Evolutionary conservation across 2,888 invertebrate genomes (phyloP).

Genomic region (Halictus ligatus): DNA sequence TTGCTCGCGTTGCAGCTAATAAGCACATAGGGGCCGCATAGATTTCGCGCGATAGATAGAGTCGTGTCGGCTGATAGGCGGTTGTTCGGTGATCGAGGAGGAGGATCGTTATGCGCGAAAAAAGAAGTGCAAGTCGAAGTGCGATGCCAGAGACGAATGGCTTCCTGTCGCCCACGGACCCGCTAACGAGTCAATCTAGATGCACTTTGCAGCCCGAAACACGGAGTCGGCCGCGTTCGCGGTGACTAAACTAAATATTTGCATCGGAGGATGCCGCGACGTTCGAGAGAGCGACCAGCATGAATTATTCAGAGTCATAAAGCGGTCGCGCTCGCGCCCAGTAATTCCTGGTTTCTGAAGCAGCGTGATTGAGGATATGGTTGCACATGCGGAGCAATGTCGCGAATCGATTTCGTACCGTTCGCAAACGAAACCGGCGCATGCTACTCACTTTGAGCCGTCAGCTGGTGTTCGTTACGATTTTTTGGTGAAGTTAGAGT

Average conservation of each 20-base stretch:
- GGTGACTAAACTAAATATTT: constrained; percentile 60
- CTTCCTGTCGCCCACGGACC: constrained; percentile 40
- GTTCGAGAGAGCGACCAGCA: constrained; percentile 45
- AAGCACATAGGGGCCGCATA: neutral
- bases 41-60: neutral
- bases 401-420: constrained; percentile 41
- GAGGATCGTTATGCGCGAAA: neutral
- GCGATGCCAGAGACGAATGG: constrained; percentile 35
- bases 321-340: constrained; percentile 48
- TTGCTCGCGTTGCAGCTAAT: constrained; percentile 4
- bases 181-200: constrained; percentile 58
- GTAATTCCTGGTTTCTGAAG: constrained; percentile 61
- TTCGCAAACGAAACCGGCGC: constrained; percentile 6
- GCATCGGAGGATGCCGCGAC: constrained; percentile 35
- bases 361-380: constrained; percentile 46
- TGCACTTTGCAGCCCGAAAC: constrained; percentile 43
- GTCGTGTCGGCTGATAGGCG: constrained; percentile 8
- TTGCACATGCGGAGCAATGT: constrained; percentile 38
- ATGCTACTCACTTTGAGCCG: neutral
- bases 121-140: neutral
- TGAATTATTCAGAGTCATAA: constrained; percentile 67
- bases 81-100: neutral
- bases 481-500: no score
- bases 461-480: neutral
- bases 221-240: constrained; percentile 26